phyloP scores from a whole-genome alignment of 2,113 vertebrate species.

The Anarhynchus alexandrinus region DNA sequence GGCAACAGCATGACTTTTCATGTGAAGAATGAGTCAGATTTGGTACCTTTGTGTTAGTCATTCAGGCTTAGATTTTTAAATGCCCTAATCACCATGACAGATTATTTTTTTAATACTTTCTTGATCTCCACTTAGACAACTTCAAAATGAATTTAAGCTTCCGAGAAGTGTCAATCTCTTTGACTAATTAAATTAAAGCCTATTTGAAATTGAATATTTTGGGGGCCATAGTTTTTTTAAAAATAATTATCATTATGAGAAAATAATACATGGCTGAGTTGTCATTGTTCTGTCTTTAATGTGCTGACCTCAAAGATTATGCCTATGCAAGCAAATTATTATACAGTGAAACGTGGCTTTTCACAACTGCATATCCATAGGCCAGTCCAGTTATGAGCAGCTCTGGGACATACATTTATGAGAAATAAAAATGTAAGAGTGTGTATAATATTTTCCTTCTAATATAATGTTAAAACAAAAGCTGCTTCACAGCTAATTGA shows the following conservation, averaged over 20 bases:
- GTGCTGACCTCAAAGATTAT: not conserved
- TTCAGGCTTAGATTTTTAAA: not conserved
- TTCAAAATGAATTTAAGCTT: slow-evolving; percentile 1
- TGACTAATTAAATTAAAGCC: slow-evolving; percentile 36
- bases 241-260: not conserved
- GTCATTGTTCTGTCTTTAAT: not conserved
- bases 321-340: not conserved
- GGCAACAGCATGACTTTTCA: not conserved
- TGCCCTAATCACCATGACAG: not conserved
- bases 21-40: not conserved
- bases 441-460: not conserved
- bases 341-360: not conserved
- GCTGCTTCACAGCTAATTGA: not conserved
- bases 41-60: not conserved
- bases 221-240: not conserved
- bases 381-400: not conserved
- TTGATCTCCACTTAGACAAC: not conserved
- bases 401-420: not conserved
- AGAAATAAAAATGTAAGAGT: not conserved
- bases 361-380: not conserved
- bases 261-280: not conserved
- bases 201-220: slow-evolving; percentile 32
- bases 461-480: not conserved
- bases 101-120: slow-evolving; percentile 25
- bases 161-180: slow-evolving; percentile 20